phyloP scores from a whole-genome alignment of 2,113 vertebrate genomes.

The Danio rerio region DNA sequence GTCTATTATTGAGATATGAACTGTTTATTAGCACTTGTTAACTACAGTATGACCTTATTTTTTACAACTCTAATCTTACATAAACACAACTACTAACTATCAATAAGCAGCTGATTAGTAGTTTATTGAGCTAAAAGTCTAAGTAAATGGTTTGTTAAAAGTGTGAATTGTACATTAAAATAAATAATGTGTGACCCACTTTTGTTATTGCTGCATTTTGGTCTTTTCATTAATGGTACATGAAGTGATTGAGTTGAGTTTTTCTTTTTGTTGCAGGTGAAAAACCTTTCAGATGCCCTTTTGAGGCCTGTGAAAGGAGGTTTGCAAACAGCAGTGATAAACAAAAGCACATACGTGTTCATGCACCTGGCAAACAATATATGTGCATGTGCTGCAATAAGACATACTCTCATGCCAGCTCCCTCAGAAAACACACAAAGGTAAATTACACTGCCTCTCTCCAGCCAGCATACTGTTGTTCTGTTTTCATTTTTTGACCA shows the following conservation, averaged over 20 bases:
- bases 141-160: no score
- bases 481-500: no score
- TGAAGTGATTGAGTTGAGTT: neutral
- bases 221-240: neutral
- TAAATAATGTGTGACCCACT: no score
- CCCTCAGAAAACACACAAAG: constrained; percentile 28
- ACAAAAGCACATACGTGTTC: constrained; percentile 89
- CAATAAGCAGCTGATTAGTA: no score
- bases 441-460: neutral
- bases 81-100: no score
- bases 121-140: no score
- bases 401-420: constrained; percentile 84
- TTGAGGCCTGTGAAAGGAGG: constrained; percentile 85
- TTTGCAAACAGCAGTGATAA: constrained; percentile 89
- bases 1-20: no score
- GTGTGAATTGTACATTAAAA: no score
- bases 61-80: no score
- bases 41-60: no score
- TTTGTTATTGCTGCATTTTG: neutral
- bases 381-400: constrained; percentile 89
- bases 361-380: constrained; percentile 86
- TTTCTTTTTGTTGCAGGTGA: constrained; percentile 16
- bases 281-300: constrained; percentile 78
- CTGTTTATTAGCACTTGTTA: no score
- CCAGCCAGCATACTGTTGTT: no score